Conservation (phyloP, 2,113 vertebrate genomes). For the Odocoileus hemionus region DNA sequence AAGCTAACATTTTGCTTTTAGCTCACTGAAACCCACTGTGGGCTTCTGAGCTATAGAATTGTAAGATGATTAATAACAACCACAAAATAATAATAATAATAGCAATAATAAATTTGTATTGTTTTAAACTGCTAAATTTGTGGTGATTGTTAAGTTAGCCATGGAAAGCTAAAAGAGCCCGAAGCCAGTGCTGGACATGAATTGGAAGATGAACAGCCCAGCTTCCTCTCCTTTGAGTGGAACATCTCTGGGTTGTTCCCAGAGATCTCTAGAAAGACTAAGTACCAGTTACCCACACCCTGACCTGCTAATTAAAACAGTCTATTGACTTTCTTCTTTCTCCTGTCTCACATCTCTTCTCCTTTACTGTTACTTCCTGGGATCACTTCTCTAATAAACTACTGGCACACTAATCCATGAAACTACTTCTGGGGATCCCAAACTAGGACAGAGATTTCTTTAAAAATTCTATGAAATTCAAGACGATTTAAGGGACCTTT, state of each 20-base stretch:
- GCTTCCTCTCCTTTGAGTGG: not conserved
- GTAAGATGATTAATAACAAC: not conserved
- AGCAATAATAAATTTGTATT: not conserved
- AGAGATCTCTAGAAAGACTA: not conserved
- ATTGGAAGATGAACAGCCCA: not conserved
- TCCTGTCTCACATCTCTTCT: not conserved
- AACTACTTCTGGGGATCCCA: not conserved
- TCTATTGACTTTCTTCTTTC: not conserved
- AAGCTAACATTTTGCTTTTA: not conserved
- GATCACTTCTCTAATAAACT: not conserved
- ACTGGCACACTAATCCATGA: not conserved
- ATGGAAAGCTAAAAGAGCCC: not conserved
- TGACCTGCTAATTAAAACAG: not conserved
- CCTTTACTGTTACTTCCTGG: not conserved
- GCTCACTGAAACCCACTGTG: not conserved
- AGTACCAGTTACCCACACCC: not conserved
- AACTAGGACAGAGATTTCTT: not conserved
- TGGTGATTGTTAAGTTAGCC: not conserved
- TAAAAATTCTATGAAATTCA: not conserved
- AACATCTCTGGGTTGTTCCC: not conserved
- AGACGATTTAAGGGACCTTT: not conserved
- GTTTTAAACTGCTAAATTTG: not conserved
- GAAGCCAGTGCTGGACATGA: not conserved
- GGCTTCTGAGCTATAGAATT: not conserved
- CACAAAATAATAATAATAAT: not conserved